Base-by-base conservation (phyloP, 2,888 invertebrate genomes). In the Cosmopolites sordidus region DNA sequence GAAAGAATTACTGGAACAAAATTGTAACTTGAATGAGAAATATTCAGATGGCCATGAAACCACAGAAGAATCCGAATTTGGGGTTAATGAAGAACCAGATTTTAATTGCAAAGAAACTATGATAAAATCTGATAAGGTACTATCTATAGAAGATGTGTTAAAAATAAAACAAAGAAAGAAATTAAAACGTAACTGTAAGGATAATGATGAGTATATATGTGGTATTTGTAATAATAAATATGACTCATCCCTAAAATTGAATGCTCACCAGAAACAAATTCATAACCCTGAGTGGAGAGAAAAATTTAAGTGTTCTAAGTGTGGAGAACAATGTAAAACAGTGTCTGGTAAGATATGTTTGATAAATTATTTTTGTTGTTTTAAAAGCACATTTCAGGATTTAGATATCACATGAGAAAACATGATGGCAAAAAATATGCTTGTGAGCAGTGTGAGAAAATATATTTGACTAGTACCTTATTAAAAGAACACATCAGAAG, bases 281-380 rank as follows among this genome's bases (percentile, higher is more conserved):
- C 46, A 51, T 14, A 51, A 51, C 30, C 45, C 45, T 6, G 30
- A 45, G 9, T 51, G 51, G 46, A 45, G n/a, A 18, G 49, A 50
- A 15, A 39, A 29, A 12, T 50, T 46, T 37, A 46, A 42, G 14
- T 51, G 51, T 46, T 6, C 16, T 11, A 16, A 33, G 12, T 51
- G 51, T 46, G 41, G 12, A 6, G 6, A 30, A 29, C 16, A 40
- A 17, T 42, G 22, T 22, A 41, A 41, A n/a, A 51, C 51, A 4
- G 11, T 22, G 16, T 46, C 51, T 16, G 40, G 51, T 51, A 44
- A 44, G 44, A 42, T 43, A 12, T 22, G 22, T 22, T 22, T 5
- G 22, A 16, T 37, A 16, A 37, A 37, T n/a, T 15, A 18, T 42
- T 39, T 42, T 11, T 41, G 12, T 43, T 16, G 8, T 42, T 37